Evolutionary conservation across 2,797 vertebrate genomes (phyloP), one percentile per base, ranked within the genome.

Genomic region (Sparidentex hasta): DNA sequence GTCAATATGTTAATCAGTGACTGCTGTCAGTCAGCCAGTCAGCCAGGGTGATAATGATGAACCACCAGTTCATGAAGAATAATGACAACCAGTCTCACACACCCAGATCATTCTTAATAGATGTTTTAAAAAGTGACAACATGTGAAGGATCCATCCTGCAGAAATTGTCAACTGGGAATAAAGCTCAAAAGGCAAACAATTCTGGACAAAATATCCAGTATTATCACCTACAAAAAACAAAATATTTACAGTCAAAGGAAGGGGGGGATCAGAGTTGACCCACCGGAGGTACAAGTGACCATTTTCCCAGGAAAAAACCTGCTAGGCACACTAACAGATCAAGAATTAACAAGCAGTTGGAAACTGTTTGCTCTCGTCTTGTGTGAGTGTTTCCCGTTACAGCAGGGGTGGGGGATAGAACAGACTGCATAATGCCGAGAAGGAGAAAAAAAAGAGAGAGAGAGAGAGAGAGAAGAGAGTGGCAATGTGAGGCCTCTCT

Each of bases 1-100:
- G 84, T 91, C 90, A 90, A 90, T 92, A 90, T 87, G 88, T 86
- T 90, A 88, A 91, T 90, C 83, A 88, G 89, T 82, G 84, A 90
- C 80, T 77, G 84, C 83, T 87, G 90, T 92, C 89, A 90, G 69
- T 91, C 88, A 88, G 88, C 75, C 80, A 87, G 83, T 76, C 76
- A 70, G 77, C 11, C 38, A 38, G 38, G 38, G 11, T 13, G 38
- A 71, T 83, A 74, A 90, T 83, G 84, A 90, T 86, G 80, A 87
- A 76, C 59, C 81, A 78, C 57, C 63, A 71, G 80, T 78, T 88
- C 74, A 88, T 75, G 54, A 71, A 73, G 72, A 78, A 78, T 82
- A 83, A 86, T 81, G 85, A 84, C 82, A 85, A 83, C 43, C 80
- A 38, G 75, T 72, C 69, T 79, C 54, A 74, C 73, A 43, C 38